Evolutionary conservation across 92 coral and sea anemone genomes (phyloP), one percentile per base, ranked within the genome.

Genomic region (Epizoanthus scotinus): DNA sequence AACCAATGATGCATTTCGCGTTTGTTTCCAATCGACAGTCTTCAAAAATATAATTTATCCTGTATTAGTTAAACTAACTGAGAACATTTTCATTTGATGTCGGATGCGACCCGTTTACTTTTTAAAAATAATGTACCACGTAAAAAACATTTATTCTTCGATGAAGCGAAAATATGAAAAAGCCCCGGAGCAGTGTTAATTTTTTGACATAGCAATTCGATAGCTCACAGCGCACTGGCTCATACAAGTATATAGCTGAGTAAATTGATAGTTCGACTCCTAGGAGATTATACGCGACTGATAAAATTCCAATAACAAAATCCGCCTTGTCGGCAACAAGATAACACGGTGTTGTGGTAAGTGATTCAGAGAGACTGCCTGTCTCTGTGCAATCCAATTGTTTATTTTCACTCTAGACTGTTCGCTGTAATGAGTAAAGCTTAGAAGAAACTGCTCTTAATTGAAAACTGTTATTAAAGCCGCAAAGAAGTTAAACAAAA

Each of bases 241-340:
- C 12, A 44, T 44, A 44, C 52, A 44, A 44, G 14, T 44, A 44
- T 44, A 44, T 47, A 38, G 6, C 68, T 40, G 53, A 36, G 68
- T 21, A 58, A 40, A 54, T 73, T 73, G 65, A 73, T 29, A 73
- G 79, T 31, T 28, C 28, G 44, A 34, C 81, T 75, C 81, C 81
- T 59, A 75, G 81, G 81, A 57, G 81, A 75, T 75, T 4, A 36
- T 75, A 34, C 31, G 40, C 40, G 81, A 59, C 81, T 36, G 81
- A 75, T 75, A 75, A 75, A 75, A 75, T 75, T 75, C 68, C 42
- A 73, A 75, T 60, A 75, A 75, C 81, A 75, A 59, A 60, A 13
- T 58, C 67, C 81, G 81, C 55, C 67, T 58, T 15, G 44, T 58
- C 44, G 61, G 63, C 42, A 38, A n/a, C 34, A 54, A 7, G 68